Conservation (phyloP, 2,888 invertebrate genomes). For the Choreutis nemorana region DNA sequence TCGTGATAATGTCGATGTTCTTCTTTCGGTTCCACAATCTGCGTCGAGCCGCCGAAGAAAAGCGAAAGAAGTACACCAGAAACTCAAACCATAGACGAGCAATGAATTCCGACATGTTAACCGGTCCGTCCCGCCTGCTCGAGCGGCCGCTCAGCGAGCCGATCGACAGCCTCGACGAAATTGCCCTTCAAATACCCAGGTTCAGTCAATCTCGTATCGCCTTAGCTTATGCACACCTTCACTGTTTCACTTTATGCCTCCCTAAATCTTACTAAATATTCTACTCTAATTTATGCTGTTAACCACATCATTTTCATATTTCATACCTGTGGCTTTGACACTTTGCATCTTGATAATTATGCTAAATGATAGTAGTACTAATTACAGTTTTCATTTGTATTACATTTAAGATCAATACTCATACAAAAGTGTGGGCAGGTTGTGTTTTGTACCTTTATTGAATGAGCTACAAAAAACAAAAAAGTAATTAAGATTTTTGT, state of each 20-base stretch:
- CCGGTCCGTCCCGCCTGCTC: conserved; percentile 83
- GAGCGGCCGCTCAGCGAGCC: conserved; percentile 86
- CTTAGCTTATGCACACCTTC: conserved; percentile 19
- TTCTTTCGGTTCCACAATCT: conserved; percentile 94
- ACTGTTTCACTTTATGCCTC: neutral
- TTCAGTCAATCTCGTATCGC: conserved; percentile 40
- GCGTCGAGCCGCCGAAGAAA: conserved; percentile 84
- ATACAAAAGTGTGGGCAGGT: too few relatives aligned
- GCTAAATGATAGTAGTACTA: too few relatives aligned
- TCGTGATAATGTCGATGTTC: conserved; percentile 85
- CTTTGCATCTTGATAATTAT: too few relatives aligned
- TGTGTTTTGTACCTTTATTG: too few relatives aligned
- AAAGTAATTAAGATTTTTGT: too few relatives aligned
- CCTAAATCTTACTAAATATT: neutral
- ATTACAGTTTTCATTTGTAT: too few relatives aligned
- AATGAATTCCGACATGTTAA: conserved; percentile 66
- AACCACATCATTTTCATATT: too few relatives aligned
- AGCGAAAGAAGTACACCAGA: conserved; percentile 29
- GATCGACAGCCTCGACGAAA: conserved; percentile 89
- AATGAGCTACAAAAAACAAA: too few relatives aligned
- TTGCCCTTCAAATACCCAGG: conserved; percentile 94
- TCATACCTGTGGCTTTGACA: too few relatives aligned
- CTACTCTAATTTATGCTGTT: neutral
- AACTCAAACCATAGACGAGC: conserved; percentile 26
- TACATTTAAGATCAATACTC: too few relatives aligned